Conservation (phyloP, 2,797 vertebrate genomes). For the Epinephelus malabaricus region DNA sequence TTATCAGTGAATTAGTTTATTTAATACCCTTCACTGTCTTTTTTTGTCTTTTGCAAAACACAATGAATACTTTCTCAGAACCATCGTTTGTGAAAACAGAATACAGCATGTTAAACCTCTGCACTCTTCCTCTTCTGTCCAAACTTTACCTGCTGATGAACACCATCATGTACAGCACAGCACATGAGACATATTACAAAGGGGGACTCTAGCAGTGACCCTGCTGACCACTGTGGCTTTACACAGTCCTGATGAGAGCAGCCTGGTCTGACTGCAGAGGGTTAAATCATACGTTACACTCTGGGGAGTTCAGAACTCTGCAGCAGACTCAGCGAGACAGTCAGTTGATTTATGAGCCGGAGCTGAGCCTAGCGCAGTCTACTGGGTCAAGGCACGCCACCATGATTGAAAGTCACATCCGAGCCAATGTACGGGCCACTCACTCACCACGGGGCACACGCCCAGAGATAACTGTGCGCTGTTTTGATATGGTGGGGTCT, state of each 20-base stretch:
- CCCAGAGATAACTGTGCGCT: slow-evolving; percentile 67
- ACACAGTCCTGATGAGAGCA: slow-evolving; percentile 21
- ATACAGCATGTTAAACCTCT: not conserved
- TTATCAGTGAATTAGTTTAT: not conserved
- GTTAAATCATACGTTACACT: slow-evolving; percentile 68
- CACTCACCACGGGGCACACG: slow-evolving; percentile 63
- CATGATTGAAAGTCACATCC: slow-evolving; percentile 78
- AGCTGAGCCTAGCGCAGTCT: slow-evolving; percentile 51
- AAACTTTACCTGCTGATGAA: not conserved
- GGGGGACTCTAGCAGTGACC: not conserved
- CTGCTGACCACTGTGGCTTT: slow-evolving; percentile 14
- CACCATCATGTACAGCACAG: not conserved
- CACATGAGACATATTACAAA: slow-evolving; percentile 8
- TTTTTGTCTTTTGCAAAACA: not conserved
- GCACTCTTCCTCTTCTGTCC: not conserved
- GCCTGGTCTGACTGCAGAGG: slow-evolving; percentile 52
- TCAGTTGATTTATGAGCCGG: slow-evolving; percentile 81
- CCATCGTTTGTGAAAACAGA: not conserved
- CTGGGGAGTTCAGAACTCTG: slow-evolving; percentile 67
- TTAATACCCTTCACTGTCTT: not conserved
- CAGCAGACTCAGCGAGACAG: slow-evolving; percentile 63
- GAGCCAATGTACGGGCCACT: slow-evolving; percentile 63
- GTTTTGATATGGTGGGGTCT: slow-evolving; percentile 66
- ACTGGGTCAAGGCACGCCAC: slow-evolving; percentile 60
- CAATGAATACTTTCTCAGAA: not conserved